Conservation (phyloP, 2,888 invertebrate genomes). For the Azorinus chamasolen region DNA sequence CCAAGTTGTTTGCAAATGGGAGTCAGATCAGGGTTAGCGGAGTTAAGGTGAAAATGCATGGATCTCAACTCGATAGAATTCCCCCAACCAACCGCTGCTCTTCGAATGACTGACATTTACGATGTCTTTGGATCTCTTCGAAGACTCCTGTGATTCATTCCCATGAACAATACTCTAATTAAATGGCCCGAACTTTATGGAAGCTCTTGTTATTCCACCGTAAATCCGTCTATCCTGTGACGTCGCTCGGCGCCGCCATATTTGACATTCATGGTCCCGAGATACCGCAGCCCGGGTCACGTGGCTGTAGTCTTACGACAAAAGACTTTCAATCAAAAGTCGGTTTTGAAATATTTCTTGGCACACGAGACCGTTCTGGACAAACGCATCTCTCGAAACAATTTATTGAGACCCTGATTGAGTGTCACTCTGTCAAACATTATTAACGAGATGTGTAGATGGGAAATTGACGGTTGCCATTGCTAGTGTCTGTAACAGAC, state of each 20-base stretch:
- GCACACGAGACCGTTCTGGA: constrained; percentile 43
- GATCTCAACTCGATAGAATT: no score
- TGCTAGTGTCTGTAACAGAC: constrained; percentile 1
- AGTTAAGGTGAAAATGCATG: no score
- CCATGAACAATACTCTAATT: no score
- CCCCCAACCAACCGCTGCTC: no score
- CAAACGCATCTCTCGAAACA: constrained; percentile 62
- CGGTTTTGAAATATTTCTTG: constrained; percentile 55
- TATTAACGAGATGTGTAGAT: constrained; percentile 68
- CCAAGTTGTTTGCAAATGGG: no score
- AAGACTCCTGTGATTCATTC: no score
- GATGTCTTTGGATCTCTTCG: no score
- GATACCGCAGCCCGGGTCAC: constrained; percentile 27
- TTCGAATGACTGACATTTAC: no score
- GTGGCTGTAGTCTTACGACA: constrained; percentile 40
- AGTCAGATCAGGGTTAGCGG: no score
- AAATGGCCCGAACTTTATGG: not conserved
- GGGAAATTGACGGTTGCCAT: constrained; percentile 54
- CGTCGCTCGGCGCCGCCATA: constrained; percentile 12
- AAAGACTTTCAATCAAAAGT: constrained; percentile 64
- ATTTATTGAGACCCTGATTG: constrained; percentile 68
- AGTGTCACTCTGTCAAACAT: constrained; percentile 66
- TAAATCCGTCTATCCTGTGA: not conserved
- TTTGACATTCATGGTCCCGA: constrained; percentile 41
- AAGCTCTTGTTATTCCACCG: not conserved